phyloP scores from a whole-genome alignment of 2,888 invertebrate genomes.

The Mythimna ferrago region DNA sequence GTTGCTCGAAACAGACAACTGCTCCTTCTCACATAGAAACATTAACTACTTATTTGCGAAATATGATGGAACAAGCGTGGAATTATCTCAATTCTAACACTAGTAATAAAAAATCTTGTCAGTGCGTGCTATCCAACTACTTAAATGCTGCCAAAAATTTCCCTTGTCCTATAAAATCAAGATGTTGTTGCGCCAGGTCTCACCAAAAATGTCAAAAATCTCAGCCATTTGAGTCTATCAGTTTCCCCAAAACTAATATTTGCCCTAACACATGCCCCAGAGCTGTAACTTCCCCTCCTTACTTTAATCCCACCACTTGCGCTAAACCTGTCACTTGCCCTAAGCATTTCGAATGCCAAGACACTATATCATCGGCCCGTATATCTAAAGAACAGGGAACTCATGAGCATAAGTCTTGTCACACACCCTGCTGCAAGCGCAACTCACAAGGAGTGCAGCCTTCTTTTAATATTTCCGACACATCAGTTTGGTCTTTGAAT shows the following conservation, averaged over 20 bases:
- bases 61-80: conserved; percentile 46
- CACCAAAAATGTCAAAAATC: not conserved
- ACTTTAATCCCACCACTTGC: not conserved
- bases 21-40: conserved; percentile 6
- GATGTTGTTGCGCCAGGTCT: conserved; percentile 7
- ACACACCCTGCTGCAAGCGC: conserved; percentile 5
- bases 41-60: conserved; percentile 13
- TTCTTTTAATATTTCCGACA: conserved; percentile 5
- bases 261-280: conserved; percentile 7
- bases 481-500: conserved; percentile 15
- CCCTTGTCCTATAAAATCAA: not conserved
- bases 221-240: not conserved
- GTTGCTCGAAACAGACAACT: conserved; percentile 25
- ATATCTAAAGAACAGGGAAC: conserved; percentile 14
- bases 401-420: conserved; percentile 2
- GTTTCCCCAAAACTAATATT: not conserved
- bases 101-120: not conserved
- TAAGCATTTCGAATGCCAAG: not conserved
- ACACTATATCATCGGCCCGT: not conserved
- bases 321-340: not conserved
- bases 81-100: conserved; percentile 19
- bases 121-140: not conserved
- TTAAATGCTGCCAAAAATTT: conserved; percentile 2
- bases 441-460: conserved; percentile 2
- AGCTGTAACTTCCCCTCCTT: conserved; percentile 6